Evolutionary conservation across 1,140 invertebrate genomes (phyloP), one percentile per base, ranked within the genome.

Genomic region (Cotesia chilonis): DNA sequence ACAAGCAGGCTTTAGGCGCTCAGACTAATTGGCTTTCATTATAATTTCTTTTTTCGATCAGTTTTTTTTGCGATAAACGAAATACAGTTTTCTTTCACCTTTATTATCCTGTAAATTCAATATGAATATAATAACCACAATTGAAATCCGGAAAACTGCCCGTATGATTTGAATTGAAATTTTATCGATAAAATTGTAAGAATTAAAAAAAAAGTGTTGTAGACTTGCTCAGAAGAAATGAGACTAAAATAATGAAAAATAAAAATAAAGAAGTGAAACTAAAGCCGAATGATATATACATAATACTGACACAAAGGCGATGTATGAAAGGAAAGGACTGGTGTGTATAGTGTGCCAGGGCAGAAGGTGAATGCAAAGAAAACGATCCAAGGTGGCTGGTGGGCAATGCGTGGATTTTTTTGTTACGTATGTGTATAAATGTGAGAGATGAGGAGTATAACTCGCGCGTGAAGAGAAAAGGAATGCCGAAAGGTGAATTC

Each of bases 401-500:
- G 60, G 9, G n/a, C 9, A 36, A 60, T 60, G 59, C 28, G 59
- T 35, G 28, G n/a, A 20, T 60, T 38, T 69, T 60, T 60, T 63
- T 35, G 63, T 38, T 51, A 41, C 38, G 47, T 54, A 17, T 51
- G 12, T 65, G 60, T 71, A 51, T 71, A 55, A 55, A 17, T 14
- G 54, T 47, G 41, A 47, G 41, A 47, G 41, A 47, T 47, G 41
- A 47, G 41, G 41, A 47, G 41, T 47, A 47, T 47, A 47, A 47
- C 41, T 47, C 41, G 41, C 41, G 70, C 20, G 47, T 71, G 61
- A 59, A 66, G 61, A 52, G 71, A 68, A 52, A 60, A 68, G 65
- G 65, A 72, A 72, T 72, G 71, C 71, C 71, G 71, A 72, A 68
- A 65, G 70, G 63, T 66, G 64, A 72, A 65, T 66, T 72, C 64